A percentile compares a stretch with the other conserved stretches of the same genome.
phyloP scores from a whole-genome alignment of 2,888 invertebrate species.

The Drosophila diplacantha region DNA sequence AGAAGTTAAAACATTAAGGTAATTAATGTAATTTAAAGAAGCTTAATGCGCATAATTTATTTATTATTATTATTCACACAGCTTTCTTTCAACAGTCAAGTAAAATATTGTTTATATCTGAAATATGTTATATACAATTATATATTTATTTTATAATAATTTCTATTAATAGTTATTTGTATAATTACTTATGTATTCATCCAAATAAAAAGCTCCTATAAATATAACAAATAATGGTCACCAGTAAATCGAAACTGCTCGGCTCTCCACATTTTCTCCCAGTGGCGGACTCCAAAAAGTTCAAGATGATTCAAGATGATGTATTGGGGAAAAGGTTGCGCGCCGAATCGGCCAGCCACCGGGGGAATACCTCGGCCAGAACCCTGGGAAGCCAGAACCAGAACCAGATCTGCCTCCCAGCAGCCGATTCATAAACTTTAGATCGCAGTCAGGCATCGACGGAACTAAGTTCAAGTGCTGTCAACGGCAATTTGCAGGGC shows the following conservation, averaged over 20 bases:
- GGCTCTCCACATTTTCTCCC: constrained; percentile 11
- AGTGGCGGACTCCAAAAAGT: constrained; percentile 28
- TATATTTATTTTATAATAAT: too few relatives aligned
- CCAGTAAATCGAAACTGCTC: constrained; percentile 1
- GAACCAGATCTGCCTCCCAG: constrained; percentile 20
- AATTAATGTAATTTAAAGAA: too few relatives aligned
- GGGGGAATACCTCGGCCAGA: constrained; percentile 19
- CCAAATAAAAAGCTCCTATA: background rate
- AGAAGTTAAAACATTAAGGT: too few relatives aligned
- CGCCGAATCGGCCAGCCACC: constrained; percentile 21
- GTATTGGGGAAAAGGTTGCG: constrained; percentile 34
- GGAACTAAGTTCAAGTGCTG: constrained; percentile 36
- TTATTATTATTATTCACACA: too few relatives aligned
- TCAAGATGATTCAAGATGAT: constrained; percentile 30
- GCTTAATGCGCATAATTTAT: too few relatives aligned
- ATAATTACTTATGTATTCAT: background rate
- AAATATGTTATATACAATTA: too few relatives aligned
- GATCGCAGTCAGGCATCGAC: background rate
- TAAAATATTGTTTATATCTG: too few relatives aligned
- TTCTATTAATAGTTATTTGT: background rate
- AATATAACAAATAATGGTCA: background rate
- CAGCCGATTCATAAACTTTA: constrained; percentile 1
- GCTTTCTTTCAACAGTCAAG: too few relatives aligned
- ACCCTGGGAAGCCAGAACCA: constrained; percentile 23
- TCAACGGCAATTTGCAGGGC: constrained; percentile 36